Conservation (phyloP, 1,140 invertebrate species). For the Conopomorpha cramerella region DNA sequence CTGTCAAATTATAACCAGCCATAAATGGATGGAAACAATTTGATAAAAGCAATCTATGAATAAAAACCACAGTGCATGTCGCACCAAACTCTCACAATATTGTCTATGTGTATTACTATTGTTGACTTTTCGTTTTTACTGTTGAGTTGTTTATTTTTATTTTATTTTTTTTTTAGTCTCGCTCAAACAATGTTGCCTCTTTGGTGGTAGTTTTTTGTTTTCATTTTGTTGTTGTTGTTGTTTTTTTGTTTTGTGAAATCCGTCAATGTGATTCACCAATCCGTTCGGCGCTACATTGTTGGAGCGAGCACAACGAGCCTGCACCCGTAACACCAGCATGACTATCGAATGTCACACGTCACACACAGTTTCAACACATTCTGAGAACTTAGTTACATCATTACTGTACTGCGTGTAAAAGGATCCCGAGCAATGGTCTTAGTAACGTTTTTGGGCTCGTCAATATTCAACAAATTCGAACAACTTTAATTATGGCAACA, state of each 20-base stretch:
- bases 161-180: constrained; percentile 21
- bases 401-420: too few relatives aligned
- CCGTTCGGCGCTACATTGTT: background rate
- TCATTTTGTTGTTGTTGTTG: constrained; percentile 17
- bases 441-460: too few relatives aligned
- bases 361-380: too few relatives aligned
- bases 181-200: constrained; percentile 18
- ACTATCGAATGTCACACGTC: constrained; percentile 18
- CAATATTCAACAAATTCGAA: too few relatives aligned
- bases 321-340: constrained; percentile 55
- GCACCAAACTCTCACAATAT: constrained; percentile 45
- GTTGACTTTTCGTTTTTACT: constrained; percentile 31
- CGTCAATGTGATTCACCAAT: background rate
- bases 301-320: constrained; percentile 15
- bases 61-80: constrained; percentile 49
- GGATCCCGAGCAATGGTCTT: too few relatives aligned
- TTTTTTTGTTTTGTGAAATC: too few relatives aligned
- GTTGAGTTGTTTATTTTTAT: constrained; percentile 31
- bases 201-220: constrained; percentile 6
- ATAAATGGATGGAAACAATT: too few relatives aligned
- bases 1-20: too few relatives aligned
- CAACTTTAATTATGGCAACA: too few relatives aligned
- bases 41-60: constrained; percentile 8
- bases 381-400: too few relatives aligned
- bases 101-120: constrained; percentile 23